Conservation (phyloP, 2,113 vertebrate species). For the Nesogale talazaci region DNA sequence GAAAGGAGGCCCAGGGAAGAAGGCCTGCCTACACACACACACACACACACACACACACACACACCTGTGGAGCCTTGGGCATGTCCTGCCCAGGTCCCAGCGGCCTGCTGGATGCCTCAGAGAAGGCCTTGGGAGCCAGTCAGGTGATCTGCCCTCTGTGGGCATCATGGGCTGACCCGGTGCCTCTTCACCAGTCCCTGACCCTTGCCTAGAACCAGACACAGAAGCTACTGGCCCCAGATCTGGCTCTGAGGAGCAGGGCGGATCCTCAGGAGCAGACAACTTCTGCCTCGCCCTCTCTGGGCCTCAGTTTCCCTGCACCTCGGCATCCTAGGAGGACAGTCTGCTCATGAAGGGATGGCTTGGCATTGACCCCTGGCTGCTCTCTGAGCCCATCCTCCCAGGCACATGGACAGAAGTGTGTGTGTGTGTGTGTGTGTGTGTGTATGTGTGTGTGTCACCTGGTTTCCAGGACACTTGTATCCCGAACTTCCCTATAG, state of each 20-base stretch:
- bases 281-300: neutral
- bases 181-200: rapidly evolving
- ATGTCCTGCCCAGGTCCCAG: neutral
- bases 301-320: neutral
- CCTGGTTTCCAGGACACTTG: neutral
- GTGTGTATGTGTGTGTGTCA: rapidly evolving
- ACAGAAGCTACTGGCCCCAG: neutral
- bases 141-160: rapidly evolving
- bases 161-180: neutral
- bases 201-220: neutral
- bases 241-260: neutral
- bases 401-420: neutral
- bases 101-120: neutral
- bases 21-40: too few species aligned
- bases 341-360: neutral
- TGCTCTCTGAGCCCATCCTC: neutral
- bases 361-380: neutral
- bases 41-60: too few species aligned
- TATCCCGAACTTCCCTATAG: too few species aligned
- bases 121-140: neutral
- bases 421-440: neutral
- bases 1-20: neutral
- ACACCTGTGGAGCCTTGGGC: rapidly evolving
- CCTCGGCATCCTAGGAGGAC: neutral
- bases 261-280: neutral